Conservation (phyloP, 1,140 invertebrate species). For the Aphidius ervi region DNA sequence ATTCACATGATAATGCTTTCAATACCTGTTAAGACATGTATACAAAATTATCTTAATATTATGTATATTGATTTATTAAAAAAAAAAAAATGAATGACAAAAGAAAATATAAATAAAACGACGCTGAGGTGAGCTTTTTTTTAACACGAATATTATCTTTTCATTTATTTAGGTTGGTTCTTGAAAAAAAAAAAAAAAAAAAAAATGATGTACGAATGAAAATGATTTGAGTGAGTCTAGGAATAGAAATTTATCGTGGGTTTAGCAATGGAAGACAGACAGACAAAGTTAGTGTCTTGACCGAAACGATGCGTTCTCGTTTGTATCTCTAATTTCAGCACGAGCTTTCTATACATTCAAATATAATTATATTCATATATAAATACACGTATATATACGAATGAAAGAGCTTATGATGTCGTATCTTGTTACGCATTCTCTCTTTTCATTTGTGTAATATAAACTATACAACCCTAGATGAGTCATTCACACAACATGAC, state of each 20-base stretch:
- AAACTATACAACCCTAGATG: background rate
- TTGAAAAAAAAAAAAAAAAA: background rate
- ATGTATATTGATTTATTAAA: no score
- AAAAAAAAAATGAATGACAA: no score
- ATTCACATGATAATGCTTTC: no score
- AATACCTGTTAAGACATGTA: no score
- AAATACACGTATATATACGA: no score
- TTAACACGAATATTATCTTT: background rate
- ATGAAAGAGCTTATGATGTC: background rate
- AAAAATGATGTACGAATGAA: conserved; percentile 12
- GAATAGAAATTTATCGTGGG: conserved; percentile 21
- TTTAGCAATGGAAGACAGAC: conserved; percentile 4
- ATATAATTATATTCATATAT: no score
- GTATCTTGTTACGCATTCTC: conserved; percentile 24
- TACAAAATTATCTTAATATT: no score
- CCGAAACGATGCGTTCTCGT: conserved; percentile 18
- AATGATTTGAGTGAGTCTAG: conserved; percentile 22
- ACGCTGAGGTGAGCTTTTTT: no score
- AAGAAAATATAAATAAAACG: no score
- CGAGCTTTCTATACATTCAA: conserved; percentile 1
- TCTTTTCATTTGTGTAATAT: no score
- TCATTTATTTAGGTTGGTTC: background rate
- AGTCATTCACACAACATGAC: conserved; percentile 13
- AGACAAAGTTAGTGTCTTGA: conserved; percentile 19
- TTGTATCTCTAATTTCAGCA: conserved; percentile 31